Evolutionary conservation across 2,888 invertebrate species (phyloP).

Genomic region (Ephialtes manifestator): DNA sequence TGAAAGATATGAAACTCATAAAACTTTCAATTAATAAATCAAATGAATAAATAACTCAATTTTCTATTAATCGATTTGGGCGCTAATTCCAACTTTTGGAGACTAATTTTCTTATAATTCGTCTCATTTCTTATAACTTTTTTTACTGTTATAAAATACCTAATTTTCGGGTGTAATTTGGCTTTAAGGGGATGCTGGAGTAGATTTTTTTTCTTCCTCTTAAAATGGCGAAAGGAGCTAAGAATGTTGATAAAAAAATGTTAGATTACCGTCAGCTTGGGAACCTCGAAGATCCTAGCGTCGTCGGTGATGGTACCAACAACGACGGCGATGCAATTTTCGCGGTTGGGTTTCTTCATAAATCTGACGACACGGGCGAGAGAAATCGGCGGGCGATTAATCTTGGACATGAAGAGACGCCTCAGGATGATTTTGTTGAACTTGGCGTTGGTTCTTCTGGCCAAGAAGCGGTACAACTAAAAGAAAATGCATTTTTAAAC

Average conservation of each 20-base stretch:
- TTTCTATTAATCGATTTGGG: too few relatives aligned
- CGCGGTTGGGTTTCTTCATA: slow-evolving; percentile 95
- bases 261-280: slow-evolving; percentile 92
- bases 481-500: slow-evolving; percentile 2
- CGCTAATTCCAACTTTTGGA: too few relatives aligned
- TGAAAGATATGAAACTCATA: too few relatives aligned
- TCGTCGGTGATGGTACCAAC: slow-evolving; percentile 99
- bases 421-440: slow-evolving; percentile 98
- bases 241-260: neutral
- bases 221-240: neutral
- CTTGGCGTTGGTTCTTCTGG: slow-evolving; percentile 97
- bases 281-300: slow-evolving; percentile 95
- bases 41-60: too few relatives aligned
- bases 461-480: slow-evolving; percentile 98
- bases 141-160: neutral
- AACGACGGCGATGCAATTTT: slow-evolving; percentile 95
- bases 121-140: neutral
- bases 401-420: slow-evolving; percentile 99
- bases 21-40: too few relatives aligned
- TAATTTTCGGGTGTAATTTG: neutral
- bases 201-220: too few relatives aligned
- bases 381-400: slow-evolving; percentile 97
- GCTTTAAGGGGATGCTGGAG: too few relatives aligned
- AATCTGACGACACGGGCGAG: slow-evolving; percentile 94
- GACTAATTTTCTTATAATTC: too few relatives aligned